Evolutionary conservation across 2,113 vertebrate species (phyloP).

Genomic region (Hydrochoerus hydrochaeris): DNA sequence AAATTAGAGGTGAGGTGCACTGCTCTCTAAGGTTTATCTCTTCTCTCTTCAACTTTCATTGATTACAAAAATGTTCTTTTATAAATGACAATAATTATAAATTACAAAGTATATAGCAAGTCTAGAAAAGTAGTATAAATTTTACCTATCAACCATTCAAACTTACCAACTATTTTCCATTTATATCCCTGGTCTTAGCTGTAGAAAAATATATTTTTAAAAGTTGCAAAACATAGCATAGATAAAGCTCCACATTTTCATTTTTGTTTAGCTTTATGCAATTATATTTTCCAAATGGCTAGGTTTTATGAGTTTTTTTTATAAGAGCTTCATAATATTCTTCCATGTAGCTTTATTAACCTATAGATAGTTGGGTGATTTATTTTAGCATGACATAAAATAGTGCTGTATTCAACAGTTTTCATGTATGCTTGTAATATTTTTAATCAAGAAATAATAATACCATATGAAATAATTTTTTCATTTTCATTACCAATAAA

Average conservation of each 20-base stretch:
- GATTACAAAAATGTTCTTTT: constrained; percentile 15
- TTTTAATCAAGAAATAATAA: constrained; percentile 54
- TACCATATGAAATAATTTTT: background rate
- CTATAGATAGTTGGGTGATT: constrained; percentile 22
- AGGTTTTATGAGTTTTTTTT: background rate
- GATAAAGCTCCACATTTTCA: background rate
- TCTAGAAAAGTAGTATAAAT: background rate
- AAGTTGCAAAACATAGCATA: background rate
- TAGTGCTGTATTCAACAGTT: background rate
- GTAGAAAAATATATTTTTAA: background rate
- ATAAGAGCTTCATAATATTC: background rate
- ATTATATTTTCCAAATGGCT: constrained; percentile 21
- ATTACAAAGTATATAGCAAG: constrained; percentile 19
- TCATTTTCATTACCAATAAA: constrained; percentile 38
- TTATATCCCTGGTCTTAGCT: background rate
- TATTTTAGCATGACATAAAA: constrained; percentile 28
- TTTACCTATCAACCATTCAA: background rate
- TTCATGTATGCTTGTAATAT: constrained; percentile 6
- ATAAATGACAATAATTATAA: background rate
- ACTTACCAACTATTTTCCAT: background rate
- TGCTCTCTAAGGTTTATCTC: background rate
- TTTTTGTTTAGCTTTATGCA: constrained; percentile 46
- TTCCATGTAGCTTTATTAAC: constrained; percentile 42
- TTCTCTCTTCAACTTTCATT: background rate
- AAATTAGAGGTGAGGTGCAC: background rate